Evolutionary conservation across 1,140 invertebrate species (phyloP).

Genomic region (Drosophila kohkoa): DNA sequence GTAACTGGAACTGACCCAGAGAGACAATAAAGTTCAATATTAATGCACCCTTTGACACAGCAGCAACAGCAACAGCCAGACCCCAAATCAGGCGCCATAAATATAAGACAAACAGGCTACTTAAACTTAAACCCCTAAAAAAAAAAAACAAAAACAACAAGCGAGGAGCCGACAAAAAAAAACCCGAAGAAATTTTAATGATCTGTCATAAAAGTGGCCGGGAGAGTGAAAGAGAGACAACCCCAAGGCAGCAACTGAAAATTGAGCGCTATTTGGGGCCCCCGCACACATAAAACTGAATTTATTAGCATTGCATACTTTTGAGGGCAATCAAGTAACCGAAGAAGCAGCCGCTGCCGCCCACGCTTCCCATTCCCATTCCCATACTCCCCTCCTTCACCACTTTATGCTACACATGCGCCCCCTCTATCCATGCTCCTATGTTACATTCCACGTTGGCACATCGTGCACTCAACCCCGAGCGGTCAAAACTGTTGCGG

Average conservation of each 20-base stretch:
- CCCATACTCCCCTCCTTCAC: slow-evolving; percentile 6
- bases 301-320: slow-evolving; percentile 82
- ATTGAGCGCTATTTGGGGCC: slow-evolving; percentile 50
- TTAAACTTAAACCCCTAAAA: slow-evolving; percentile 60
- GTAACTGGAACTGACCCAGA: slow-evolving; percentile 58
- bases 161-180: neutral
- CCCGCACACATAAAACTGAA: slow-evolving; percentile 69
- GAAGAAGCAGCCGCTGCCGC: slow-evolving; percentile 25
- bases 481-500: slow-evolving; percentile 37
- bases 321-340: slow-evolving; percentile 79
- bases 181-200: slow-evolving; percentile 66
- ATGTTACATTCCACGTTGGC: neutral
- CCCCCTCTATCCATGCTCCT: neutral
- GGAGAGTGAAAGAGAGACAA: neutral
- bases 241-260: slow-evolving; percentile 28
- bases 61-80: slow-evolving; percentile 47
- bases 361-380: neutral
- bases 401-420: neutral
- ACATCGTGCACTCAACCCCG: neutral
- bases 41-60: slow-evolving; percentile 80
- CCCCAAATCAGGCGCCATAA: slow-evolving; percentile 66
- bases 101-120: slow-evolving; percentile 81
- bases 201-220: slow-evolving; percentile 76
- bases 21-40: slow-evolving; percentile 81
- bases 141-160: slow-evolving; percentile 14